A percentile compares a stretch with the other conserved stretches of the same genome.
These are phyloP conservation scores for Tupaia tana DNA, from an alignment of 2,113 vertebrate species.

Conservation along the genomic window DNA sequence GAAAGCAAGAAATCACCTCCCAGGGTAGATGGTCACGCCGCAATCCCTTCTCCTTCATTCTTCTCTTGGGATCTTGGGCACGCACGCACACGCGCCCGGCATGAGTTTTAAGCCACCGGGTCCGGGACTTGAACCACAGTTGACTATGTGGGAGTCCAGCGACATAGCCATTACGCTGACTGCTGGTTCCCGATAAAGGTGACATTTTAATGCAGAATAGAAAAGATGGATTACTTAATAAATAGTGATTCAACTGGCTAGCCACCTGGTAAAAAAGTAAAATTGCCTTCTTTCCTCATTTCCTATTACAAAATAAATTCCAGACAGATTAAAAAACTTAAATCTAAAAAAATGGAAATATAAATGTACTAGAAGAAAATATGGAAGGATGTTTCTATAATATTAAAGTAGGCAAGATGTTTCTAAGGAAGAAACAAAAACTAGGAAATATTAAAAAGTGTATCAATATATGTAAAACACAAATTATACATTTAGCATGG, in stretches of 20 bases:
- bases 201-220: conserved; percentile 50
- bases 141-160: no score
- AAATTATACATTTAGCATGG: not conserved
- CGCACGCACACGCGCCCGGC: no score
- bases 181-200: no score
- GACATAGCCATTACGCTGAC: no score
- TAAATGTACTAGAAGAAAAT: conserved; percentile 63
- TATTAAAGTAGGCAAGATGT: not conserved
- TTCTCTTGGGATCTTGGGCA: no score
- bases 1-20: no score
- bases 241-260: conserved; percentile 31
- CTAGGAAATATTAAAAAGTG: not conserved
- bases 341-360: conserved; percentile 28
- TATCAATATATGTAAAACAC: not conserved
- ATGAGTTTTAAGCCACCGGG: no score
- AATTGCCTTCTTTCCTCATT: conserved; percentile 34
- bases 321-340: conserved; percentile 33
- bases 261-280: conserved; percentile 14
- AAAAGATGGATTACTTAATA: conserved; percentile 39
- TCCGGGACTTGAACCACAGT: no score
- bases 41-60: no score
- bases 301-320: conserved; percentile 44
- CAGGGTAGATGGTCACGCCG: no score
- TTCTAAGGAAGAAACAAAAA: conserved; percentile 9
- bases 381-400: not conserved